Evolutionary conservation across 2,888 invertebrate genomes (phyloP).

Genomic region (Magallana nippona): DNA sequence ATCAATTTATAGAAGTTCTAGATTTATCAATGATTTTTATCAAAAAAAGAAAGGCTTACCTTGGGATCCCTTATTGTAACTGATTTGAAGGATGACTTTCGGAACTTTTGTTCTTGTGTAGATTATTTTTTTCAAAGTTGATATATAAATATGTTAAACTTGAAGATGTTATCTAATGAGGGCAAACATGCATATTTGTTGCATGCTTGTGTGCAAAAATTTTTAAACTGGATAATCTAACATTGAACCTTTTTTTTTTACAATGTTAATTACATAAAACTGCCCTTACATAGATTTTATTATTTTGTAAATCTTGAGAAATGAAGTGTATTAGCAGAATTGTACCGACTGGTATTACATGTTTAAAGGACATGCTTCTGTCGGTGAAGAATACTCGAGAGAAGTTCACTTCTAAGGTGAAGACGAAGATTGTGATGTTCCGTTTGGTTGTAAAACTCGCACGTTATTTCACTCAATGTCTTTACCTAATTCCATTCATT

Average conservation of each 20-base stretch:
- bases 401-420: conserved; percentile 11
- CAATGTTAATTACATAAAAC: too few relatives aligned
- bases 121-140: too few relatives aligned
- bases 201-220: too few relatives aligned
- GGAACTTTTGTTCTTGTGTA: not conserved
- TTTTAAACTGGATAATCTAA: too few relatives aligned
- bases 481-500: conserved; percentile 1
- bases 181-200: too few relatives aligned
- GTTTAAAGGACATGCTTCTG: conserved; percentile 28
- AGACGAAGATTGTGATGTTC: conserved; percentile 21
- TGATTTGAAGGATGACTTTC: conserved; percentile 27
- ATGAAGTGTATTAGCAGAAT: not conserved
- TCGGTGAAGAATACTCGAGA: conserved; percentile 27
- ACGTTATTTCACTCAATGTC: not conserved
- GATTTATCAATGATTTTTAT: too few relatives aligned
- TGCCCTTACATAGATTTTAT: not conserved
- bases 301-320: not conserved
- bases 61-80: not conserved
- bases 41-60: not conserved
- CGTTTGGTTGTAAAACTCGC: not conserved
- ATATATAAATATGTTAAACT: too few relatives aligned
- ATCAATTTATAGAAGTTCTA: too few relatives aligned
- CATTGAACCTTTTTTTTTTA: too few relatives aligned
- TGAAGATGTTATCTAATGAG: too few relatives aligned
- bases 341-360: conserved; percentile 21